These are phyloP conservation scores for Nautilus pompilius DNA, from an alignment of 1,140 invertebrate species.

Conservation along the genomic window DNA sequence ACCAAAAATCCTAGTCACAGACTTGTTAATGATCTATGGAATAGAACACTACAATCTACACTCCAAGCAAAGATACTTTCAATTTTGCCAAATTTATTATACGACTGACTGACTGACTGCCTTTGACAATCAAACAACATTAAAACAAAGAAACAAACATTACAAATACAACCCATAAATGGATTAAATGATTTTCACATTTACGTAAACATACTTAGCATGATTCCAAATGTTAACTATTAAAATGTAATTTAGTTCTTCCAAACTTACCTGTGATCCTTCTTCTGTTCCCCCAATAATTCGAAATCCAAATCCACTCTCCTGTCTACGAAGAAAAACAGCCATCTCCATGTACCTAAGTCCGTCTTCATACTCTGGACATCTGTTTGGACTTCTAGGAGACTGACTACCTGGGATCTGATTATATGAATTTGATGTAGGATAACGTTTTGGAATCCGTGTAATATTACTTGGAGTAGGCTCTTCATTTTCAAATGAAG, in stretches of 20 bases:
- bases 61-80: no score
- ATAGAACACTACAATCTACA: no score
- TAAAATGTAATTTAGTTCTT: not conserved
- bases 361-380: slow-evolving; percentile 23
- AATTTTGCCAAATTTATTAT: no score
- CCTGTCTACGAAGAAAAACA: slow-evolving; percentile 76
- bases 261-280: slow-evolving; percentile 75
- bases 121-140: no score
- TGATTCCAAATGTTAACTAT: no score
- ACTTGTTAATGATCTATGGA: no score
- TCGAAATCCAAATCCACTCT: slow-evolving; percentile 92
- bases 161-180: no score
- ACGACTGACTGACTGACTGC: no score
- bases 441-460: slow-evolving; percentile 31
- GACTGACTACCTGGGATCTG: slow-evolving; percentile 12
- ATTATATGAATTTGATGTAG: slow-evolving; percentile 17
- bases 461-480: slow-evolving; percentile 43
- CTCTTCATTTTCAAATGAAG: slow-evolving; percentile 66
- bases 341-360: slow-evolving; percentile 71
- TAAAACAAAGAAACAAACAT: no score
- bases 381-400: slow-evolving; percentile 12
- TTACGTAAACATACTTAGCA: no score
- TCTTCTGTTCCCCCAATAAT: slow-evolving; percentile 99
- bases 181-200: no score
- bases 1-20: no score